A percentile compares a stretch with the other conserved stretches of the same genome.
Conservation (phyloP, 35 echinoderm and acorn worm species). For the Amphiura filiformis region DNA sequence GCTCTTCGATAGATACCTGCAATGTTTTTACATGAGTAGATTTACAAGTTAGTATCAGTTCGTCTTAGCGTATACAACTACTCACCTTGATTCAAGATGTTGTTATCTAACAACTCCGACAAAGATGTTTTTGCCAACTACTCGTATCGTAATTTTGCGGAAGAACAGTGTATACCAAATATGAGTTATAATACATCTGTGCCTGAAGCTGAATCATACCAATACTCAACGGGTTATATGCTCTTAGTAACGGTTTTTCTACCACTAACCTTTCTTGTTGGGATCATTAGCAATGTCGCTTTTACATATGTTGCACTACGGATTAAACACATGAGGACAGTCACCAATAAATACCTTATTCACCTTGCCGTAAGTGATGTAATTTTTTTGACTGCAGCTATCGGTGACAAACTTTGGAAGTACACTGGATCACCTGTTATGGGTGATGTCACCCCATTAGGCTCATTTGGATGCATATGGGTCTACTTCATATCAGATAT, state of each 20-base stretch:
- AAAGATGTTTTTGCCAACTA: too few species aligned
- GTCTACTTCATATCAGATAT: conserved; percentile 71
- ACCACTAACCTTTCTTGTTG: conserved; percentile 50
- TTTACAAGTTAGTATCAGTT: too few species aligned
- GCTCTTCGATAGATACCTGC: too few species aligned
- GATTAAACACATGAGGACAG: conserved; percentile 79
- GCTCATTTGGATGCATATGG: conserved; percentile 60
- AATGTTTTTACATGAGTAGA: too few species aligned
- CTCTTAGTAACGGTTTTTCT: conserved; percentile 15
- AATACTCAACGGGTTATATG: neutral
- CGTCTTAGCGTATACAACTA: too few species aligned
- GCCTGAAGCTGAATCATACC: neutral
- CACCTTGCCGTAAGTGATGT: conserved; percentile 78
- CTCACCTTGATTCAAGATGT: too few species aligned
- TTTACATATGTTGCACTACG: conserved; percentile 78
- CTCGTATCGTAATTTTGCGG: too few species aligned
- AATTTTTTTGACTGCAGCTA: conserved; percentile 64
- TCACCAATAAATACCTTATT: conserved; percentile 81
- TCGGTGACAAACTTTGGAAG: conserved; percentile 75
- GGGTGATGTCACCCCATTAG: conserved; percentile 50
- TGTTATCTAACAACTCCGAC: too few species aligned
- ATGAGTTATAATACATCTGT: neutral
- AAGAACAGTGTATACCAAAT: too few species aligned
- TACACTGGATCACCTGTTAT: conserved; percentile 46
- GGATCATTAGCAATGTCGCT: conserved; percentile 64